Conservation (phyloP, 2,888 invertebrate species). For the Ophion costatus region DNA sequence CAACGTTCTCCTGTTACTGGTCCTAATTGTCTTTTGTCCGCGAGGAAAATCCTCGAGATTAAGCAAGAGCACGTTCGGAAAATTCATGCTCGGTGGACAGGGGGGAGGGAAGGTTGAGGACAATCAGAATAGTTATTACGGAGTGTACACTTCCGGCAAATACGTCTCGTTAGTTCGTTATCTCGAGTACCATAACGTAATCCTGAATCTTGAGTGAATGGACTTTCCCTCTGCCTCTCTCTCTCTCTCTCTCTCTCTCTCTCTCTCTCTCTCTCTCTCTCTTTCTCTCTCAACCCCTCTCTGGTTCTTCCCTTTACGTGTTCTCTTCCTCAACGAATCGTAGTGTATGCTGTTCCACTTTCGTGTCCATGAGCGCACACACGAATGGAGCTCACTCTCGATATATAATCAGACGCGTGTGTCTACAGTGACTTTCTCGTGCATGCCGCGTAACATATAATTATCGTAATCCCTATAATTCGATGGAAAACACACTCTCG, state of each 20-base stretch:
- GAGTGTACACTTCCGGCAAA: constrained; percentile 47
- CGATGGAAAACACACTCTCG: constrained; percentile 68
- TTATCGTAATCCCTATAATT: constrained; percentile 73
- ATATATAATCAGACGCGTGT: constrained; percentile 57
- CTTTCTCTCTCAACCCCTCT: constrained; percentile 31
- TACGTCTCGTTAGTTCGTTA: constrained; percentile 54
- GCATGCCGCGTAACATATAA: constrained; percentile 66
- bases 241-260: constrained; percentile 1
- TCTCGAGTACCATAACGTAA: constrained; percentile 30
- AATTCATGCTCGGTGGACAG: neutral
- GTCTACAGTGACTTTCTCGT: constrained; percentile 42
- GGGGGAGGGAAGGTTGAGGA: neutral
- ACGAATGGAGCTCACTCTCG: constrained; percentile 34
- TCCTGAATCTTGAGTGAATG: constrained; percentile 65
- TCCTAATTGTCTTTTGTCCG: constrained; percentile 70
- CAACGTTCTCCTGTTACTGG: constrained; percentile 32
- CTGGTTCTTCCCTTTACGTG: neutral
- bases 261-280: neutral
- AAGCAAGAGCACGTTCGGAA: constrained; percentile 67
- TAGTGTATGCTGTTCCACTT: constrained; percentile 1
- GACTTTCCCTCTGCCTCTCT: neutral
- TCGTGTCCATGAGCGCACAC: neutral
- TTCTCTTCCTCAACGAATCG: constrained; percentile 34
- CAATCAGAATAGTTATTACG: constrained; percentile 45
- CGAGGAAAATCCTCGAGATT: constrained; percentile 68